These are phyloP conservation scores for Anthopleura xanthogrammica DNA, from an alignment of 92 coral and sea anemone species.

Conservation along the genomic window DNA sequence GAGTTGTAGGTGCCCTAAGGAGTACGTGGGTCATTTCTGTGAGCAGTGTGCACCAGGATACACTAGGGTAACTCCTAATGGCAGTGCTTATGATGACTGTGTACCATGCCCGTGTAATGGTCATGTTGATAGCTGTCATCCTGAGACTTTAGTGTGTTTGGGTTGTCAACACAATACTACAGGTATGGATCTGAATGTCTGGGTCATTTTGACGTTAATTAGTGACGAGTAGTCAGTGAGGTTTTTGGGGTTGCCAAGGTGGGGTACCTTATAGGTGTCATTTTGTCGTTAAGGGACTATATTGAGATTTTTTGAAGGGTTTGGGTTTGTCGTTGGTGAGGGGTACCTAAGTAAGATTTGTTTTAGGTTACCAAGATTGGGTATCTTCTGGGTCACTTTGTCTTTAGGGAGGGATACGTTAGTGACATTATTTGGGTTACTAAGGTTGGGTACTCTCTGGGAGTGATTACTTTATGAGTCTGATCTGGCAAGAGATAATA, in stretches of 20 bases:
- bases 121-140: constrained; percentile 70
- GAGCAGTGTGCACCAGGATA: constrained; percentile 88
- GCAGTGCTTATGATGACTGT: constrained; percentile 76
- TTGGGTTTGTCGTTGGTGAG: no score
- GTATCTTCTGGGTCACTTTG: not conserved
- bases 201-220: no score
- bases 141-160: constrained; percentile 81
- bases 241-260: not conserved
- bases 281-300: no score
- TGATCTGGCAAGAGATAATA: not conserved
- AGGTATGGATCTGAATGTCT: constrained; percentile 40
- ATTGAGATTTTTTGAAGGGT: no score
- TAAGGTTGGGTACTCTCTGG: not conserved
- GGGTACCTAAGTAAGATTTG: no score
- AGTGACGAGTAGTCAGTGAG: not conserved
- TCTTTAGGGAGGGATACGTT: not conserved
- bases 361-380: not conserved
- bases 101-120: constrained; percentile 82
- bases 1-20: constrained; percentile 70
- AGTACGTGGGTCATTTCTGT: constrained; percentile 88
- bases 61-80: constrained; percentile 77
- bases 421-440: not conserved
- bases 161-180: constrained; percentile 87
- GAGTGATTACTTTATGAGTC: not conserved
- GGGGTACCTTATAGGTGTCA: no score